phyloP scores from a whole-genome alignment of 2,113 vertebrate genomes.

The Forbesichthys agassizii region DNA sequence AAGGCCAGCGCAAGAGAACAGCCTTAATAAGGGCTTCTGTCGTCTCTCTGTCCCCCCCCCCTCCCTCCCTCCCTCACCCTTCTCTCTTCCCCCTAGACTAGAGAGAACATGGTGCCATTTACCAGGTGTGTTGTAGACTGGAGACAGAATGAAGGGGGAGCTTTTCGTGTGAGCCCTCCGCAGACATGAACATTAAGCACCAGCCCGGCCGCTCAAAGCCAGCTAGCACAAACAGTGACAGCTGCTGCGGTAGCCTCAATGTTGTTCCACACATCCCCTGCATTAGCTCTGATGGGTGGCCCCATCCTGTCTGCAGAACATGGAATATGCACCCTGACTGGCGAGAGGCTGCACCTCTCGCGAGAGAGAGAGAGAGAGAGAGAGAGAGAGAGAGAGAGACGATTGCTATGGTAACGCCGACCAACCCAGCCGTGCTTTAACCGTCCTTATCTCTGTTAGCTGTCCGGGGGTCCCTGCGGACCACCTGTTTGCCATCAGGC shows the following conservation, averaged over 20 bases:
- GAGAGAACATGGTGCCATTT: constrained; percentile 57
- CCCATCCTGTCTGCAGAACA: constrained; percentile 48
- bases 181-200: constrained; percentile 53
- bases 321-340: too few species aligned
- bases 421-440: constrained; percentile 8
- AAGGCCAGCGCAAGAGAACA: constrained; percentile 71
- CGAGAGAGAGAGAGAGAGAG: not conserved
- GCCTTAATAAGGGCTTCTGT: constrained; percentile 72
- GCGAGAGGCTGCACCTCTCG: too few species aligned
- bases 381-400: constrained; percentile 1
- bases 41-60: constrained; percentile 14
- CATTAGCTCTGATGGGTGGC: constrained; percentile 59
- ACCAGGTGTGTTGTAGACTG: constrained; percentile 45
- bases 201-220: constrained; percentile 43
- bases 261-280: constrained; percentile 36
- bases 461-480: constrained; percentile 25
- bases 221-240: constrained; percentile 42
- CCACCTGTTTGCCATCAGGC: constrained; percentile 62
- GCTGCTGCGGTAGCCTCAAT: constrained; percentile 37
- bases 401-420: constrained; percentile 31
- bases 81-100: constrained; percentile 31
- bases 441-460: constrained; percentile 31
- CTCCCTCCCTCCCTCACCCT: constrained; percentile 22
- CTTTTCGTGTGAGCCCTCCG: constrained; percentile 48
- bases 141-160: constrained; percentile 42